These are phyloP conservation scores for Scomberomorus guttatus DNA, from an alignment of 2,797 vertebrate genomes.

Conservation along the genomic window DNA sequence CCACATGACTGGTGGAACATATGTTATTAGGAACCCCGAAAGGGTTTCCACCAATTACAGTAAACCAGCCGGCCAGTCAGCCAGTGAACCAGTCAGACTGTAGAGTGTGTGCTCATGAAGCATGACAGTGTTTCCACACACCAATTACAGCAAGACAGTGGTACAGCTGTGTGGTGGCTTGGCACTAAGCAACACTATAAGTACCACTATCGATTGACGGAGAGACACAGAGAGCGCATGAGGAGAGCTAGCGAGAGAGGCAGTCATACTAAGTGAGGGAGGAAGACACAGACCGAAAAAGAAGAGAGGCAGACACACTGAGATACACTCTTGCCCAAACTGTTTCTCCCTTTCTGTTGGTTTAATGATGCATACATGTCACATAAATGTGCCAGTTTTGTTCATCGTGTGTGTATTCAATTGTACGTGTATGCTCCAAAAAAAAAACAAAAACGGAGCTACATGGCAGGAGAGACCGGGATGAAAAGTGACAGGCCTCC, in stretches of 20 bases:
- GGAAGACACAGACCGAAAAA: conserved; percentile 35
- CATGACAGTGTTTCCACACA: conserved; percentile 82
- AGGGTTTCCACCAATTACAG: conserved; percentile 75
- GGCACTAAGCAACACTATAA: conserved; percentile 79
- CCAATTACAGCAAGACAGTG: conserved; percentile 79
- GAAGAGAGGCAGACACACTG: background rate
- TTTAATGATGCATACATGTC: conserved; percentile 35
- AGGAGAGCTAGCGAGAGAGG: conserved; percentile 37
- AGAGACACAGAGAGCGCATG: conserved; percentile 47
- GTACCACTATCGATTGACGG: conserved; percentile 77
- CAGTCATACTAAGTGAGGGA: conserved; percentile 39
- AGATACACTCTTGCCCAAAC: conserved; percentile 16
- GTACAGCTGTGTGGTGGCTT: conserved; percentile 76
- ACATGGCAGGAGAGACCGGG: conserved; percentile 28
- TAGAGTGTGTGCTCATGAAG: conserved; percentile 74
- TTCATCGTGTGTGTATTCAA: conserved; percentile 35
- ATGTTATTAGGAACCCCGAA: conserved; percentile 56
- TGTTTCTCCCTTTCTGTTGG: conserved; percentile 15
- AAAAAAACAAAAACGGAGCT: conserved; percentile 16
- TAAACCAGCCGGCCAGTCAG: conserved; percentile 61
- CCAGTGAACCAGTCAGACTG: conserved; percentile 65
- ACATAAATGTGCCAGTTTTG: conserved; percentile 41
- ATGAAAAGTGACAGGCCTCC: conserved; percentile 71
- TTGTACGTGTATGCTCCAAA: background rate
- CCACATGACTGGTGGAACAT: conserved; percentile 31